Percentiles rank a stretch among this genome's conserved stretches.
phyloP scores from a whole-genome alignment of 2,797 vertebrate genomes.

The Dicrostonyx torquatus region DNA sequence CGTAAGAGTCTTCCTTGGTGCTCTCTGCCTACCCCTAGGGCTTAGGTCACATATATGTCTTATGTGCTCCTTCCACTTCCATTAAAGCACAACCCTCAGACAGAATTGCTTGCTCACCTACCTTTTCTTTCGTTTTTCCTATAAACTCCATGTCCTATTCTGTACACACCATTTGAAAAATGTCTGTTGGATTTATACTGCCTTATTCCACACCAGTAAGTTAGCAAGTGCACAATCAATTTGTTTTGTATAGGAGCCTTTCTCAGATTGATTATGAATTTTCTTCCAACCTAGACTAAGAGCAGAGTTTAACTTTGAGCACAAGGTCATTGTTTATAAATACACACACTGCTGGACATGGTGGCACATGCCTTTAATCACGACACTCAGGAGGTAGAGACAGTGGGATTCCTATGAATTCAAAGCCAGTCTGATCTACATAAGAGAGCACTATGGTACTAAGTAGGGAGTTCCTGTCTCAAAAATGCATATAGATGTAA shows the following conservation, averaged over 20 bases:
- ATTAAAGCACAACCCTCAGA: not conserved
- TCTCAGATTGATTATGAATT: slow-evolving; percentile 43
- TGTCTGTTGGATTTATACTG: not conserved
- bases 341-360: not conserved
- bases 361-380: not conserved
- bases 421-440: not conserved
- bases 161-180: not conserved
- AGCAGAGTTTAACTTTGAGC: not conserved
- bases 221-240: slow-evolving; percentile 15
- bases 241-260: not conserved
- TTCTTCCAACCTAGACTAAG: not conserved
- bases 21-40: no score
- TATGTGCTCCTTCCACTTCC: not conserved
- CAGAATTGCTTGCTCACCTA: not conserved
- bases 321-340: not conserved
- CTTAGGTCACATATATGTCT: not conserved
- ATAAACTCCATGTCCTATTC: not conserved
- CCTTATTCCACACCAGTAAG: slow-evolving; percentile 11
- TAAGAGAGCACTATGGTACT: not conserved
- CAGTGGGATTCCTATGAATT: not conserved
- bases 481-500: not conserved
- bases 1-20: not conserved
- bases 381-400: not conserved
- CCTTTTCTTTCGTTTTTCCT: not conserved
- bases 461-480: not conserved